These are phyloP conservation scores for Anableps anableps DNA, from an alignment of 2,797 vertebrate species.

Conservation along the genomic window DNA sequence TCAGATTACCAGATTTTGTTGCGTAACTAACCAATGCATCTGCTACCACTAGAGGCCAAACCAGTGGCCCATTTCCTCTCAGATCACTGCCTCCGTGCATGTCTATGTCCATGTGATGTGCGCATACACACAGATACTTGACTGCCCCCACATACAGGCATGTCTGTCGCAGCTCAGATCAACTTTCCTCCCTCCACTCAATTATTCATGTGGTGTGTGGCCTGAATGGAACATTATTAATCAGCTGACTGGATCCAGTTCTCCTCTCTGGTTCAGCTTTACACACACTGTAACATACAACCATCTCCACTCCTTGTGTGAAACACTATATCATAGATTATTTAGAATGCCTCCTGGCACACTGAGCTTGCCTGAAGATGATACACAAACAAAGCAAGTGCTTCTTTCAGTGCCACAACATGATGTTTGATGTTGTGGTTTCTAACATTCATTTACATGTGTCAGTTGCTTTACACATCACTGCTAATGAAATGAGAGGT, in stretches of 20 bases:
- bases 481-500: background rate
- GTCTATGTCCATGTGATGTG: constrained; percentile 16
- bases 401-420: constrained; percentile 20
- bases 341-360: constrained; percentile 54
- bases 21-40: constrained; percentile 28
- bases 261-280: constrained; percentile 63
- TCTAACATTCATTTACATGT: background rate
- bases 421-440: constrained; percentile 21
- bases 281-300: constrained; percentile 57
- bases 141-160: constrained; percentile 25
- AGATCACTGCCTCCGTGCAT: constrained; percentile 38
- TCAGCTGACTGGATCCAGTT: constrained; percentile 76
- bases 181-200: constrained; percentile 73
- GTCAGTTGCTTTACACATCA: constrained; percentile 11
- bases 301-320: constrained; percentile 40
- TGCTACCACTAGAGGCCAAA: constrained; percentile 16
- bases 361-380: constrained; percentile 37
- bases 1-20: constrained; percentile 39
- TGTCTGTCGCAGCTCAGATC: constrained; percentile 67
- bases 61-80: constrained; percentile 29
- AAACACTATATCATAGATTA: constrained; percentile 69
- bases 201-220: constrained; percentile 81
- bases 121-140: constrained; percentile 5
- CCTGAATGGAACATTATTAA: constrained; percentile 79
- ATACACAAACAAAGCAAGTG: constrained; percentile 38